phyloP scores from a whole-genome alignment of 2,113 vertebrate genomes.

The Nothocercus nigrocapillus region DNA sequence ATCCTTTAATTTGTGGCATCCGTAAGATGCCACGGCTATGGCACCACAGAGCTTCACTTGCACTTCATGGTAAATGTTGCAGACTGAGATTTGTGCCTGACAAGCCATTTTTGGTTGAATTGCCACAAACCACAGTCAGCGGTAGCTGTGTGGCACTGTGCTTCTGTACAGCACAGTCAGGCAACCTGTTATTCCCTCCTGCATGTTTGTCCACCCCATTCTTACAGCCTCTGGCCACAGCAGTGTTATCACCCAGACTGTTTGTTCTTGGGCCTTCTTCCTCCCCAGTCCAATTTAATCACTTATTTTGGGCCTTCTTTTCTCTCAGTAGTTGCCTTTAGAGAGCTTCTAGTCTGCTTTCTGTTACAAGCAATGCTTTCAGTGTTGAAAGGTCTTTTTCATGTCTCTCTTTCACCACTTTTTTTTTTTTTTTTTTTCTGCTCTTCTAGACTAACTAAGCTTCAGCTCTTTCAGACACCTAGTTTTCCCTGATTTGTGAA shows the following conservation, averaged over 20 bases:
- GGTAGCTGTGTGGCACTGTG: accelerated
- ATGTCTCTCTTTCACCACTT: accelerated
- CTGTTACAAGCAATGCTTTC: neutral
- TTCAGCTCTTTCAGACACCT: neutral
- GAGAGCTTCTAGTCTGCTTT: neutral
- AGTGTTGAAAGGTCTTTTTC: neutral
- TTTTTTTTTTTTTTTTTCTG: neutral
- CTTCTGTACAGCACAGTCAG: neutral
- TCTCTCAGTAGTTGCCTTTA: neutral
- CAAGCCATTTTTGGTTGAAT: conserved; percentile 1
- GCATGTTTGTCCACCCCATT: neutral
- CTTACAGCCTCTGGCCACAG: neutral
- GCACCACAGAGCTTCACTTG: neutral
- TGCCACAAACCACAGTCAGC: neutral
- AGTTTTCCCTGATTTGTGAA: neutral
- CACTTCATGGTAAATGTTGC: neutral
- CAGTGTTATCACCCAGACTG: neutral
- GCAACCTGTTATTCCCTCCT: neutral
- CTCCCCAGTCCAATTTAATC: neutral
- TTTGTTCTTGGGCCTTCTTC: neutral
- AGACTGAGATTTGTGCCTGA: neutral
- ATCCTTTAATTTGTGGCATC: conserved; percentile 71
- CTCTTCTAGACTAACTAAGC: neutral
- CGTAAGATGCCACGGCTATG: accelerated
- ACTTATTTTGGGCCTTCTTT: neutral